Percentiles rank a stretch among this genome's conserved stretches.
These are phyloP conservation scores for Drosophila erecta DNA, from an alignment of 1,140 invertebrate genomes.

Conservation along the genomic window DNA sequence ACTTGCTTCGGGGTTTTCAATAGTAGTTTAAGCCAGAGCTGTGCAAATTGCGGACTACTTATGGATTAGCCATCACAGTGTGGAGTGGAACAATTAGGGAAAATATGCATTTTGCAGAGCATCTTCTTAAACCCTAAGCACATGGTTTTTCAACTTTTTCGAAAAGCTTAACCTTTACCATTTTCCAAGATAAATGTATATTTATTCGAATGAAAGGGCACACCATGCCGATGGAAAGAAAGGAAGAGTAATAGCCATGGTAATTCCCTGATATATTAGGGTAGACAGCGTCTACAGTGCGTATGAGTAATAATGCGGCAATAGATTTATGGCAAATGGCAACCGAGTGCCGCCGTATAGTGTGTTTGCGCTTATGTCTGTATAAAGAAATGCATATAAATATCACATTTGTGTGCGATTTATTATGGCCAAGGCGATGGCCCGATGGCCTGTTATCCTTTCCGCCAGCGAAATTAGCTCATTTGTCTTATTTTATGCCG, in stretches of 20 bases:
- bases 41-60: slow-evolving; percentile 14
- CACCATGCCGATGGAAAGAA: slow-evolving; percentile 25
- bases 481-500: slow-evolving; percentile 71
- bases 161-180: slow-evolving; percentile 26
- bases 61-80: neutral
- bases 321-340: slow-evolving; percentile 71
- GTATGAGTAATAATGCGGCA: slow-evolving; percentile 76
- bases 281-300: slow-evolving; percentile 51
- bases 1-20: slow-evolving; percentile 23
- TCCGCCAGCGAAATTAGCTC: slow-evolving; percentile 70
- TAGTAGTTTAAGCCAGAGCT: slow-evolving; percentile 14
- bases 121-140: neutral
- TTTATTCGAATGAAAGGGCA: slow-evolving; percentile 43
- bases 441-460: slow-evolving; percentile 40
- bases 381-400: slow-evolving; percentile 78
- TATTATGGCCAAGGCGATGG: slow-evolving; percentile 57
- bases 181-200: slow-evolving; percentile 46
- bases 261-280: slow-evolving; percentile 72
- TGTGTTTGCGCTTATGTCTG: slow-evolving; percentile 57
- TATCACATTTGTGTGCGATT: slow-evolving; percentile 68
- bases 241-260: slow-evolving; percentile 33
- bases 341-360: slow-evolving; percentile 20
- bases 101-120: neutral
- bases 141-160: slow-evolving; percentile 10
- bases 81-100: slow-evolving; percentile 18